A percentile compares a stretch with the other conserved stretches of the same genome.
These are phyloP conservation scores for Perognathus longimembris DNA, from an alignment of 2,113 vertebrate genomes.

Conservation along the genomic window DNA sequence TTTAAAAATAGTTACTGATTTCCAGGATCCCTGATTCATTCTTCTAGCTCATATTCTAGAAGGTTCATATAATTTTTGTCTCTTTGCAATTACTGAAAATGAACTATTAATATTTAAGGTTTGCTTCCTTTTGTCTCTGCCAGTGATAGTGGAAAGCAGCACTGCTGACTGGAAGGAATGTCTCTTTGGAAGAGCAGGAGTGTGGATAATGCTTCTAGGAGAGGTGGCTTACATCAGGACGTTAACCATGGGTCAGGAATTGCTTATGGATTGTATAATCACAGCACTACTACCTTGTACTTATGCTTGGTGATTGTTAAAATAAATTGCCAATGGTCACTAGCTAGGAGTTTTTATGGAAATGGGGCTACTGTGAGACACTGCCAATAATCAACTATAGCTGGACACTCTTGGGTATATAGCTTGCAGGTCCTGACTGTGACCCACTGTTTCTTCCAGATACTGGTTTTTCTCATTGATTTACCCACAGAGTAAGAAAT, in stretches of 20 bases:
- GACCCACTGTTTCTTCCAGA: neutral
- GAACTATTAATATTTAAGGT: constrained; percentile 37
- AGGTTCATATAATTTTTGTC: neutral
- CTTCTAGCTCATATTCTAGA: neutral
- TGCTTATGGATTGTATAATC: neutral
- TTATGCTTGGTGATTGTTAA: neutral
- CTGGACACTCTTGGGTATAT: neutral
- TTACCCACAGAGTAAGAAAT: neutral
- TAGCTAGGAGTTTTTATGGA: neutral
- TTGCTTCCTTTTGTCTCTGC: neutral
- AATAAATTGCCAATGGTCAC: neutral
- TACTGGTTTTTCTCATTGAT: neutral
- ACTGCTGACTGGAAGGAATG: neutral
- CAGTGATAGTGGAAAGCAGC: neutral
- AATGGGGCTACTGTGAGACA: neutral
- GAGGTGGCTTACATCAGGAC: neutral
- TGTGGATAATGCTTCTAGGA: neutral
- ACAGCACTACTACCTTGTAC: neutral
- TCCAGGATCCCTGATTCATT: neutral
- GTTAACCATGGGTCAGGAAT: neutral
- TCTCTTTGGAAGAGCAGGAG: neutral
- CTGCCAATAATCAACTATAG: neutral
- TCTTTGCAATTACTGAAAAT: neutral
- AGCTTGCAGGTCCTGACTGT: too few species aligned
- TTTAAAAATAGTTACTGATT: neutral